A percentile compares a stretch with the other conserved stretches of the same genome.
Conservation (phyloP, 1,140 invertebrate genomes). For the Diorhabda sublineata region DNA sequence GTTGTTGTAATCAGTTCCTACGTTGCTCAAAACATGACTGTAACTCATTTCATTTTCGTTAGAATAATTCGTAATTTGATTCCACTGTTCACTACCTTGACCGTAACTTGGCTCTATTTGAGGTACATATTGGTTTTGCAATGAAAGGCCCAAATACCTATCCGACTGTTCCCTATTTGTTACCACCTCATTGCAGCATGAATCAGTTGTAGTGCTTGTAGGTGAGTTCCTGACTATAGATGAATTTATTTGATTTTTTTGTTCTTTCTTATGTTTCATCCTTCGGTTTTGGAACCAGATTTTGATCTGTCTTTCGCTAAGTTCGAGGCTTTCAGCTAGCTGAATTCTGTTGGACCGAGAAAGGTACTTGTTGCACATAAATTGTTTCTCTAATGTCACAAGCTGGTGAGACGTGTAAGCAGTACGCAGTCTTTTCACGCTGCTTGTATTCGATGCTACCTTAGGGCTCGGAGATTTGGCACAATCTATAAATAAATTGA, state of each 20-base stretch:
- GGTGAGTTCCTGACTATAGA: neutral
- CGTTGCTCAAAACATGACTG: too few species aligned
- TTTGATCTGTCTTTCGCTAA: conserved; percentile 86
- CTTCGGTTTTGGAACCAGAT: conserved; percentile 77
- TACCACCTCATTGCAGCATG: neutral
- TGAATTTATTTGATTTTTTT: neutral
- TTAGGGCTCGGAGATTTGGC: neutral
- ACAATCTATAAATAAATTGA: too few species aligned
- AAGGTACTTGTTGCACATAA: conserved; percentile 72
- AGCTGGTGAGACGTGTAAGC: conserved; percentile 79
- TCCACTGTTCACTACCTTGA: too few species aligned
- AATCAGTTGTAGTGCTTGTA: neutral
- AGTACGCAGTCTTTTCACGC: conserved; percentile 54
- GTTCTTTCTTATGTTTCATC: conserved; percentile 62
- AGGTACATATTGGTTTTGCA: conserved; percentile 3
- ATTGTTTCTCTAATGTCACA: conserved; percentile 77
- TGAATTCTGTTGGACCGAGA: conserved; percentile 75
- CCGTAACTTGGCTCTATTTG: neutral
- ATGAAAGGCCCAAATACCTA: neutral
- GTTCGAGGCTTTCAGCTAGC: conserved; percentile 65
- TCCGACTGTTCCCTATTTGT: neutral
- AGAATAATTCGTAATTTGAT: too few species aligned
- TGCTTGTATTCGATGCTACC: neutral
- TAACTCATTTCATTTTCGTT: too few species aligned
- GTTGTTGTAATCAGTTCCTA: too few species aligned